Conservation (phyloP, 2,888 invertebrate species). For the Hemicrepidius hirtus region DNA sequence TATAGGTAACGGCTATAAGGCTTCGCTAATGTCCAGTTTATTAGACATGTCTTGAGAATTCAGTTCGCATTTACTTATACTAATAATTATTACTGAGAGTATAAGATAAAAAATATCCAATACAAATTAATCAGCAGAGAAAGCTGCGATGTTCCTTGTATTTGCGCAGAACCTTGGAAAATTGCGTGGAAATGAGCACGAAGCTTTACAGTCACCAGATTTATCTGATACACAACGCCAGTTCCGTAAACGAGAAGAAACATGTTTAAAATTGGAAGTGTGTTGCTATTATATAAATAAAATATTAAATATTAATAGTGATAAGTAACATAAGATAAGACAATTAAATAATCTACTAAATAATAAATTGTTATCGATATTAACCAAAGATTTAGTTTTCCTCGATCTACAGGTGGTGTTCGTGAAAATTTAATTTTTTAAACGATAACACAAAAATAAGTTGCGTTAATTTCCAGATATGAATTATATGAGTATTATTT, state of each 20-base stretch:
- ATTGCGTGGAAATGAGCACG: slow-evolving; percentile 33
- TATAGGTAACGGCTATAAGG: too few relatives aligned
- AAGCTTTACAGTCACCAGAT: slow-evolving; percentile 33
- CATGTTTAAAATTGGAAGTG: background rate
- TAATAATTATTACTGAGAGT: background rate
- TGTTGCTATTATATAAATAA: too few relatives aligned
- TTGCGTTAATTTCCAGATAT: too few relatives aligned
- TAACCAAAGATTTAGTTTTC: too few relatives aligned
- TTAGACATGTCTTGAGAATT: background rate
- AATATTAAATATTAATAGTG: too few relatives aligned
- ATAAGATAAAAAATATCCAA: background rate
- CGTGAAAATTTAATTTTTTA: too few relatives aligned
- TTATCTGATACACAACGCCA: slow-evolving; percentile 8
- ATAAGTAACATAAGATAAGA: too few relatives aligned
- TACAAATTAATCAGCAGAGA: slow-evolving; percentile 15
- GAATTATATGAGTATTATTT: background rate
- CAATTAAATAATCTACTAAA: too few relatives aligned
- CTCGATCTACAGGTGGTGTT: too few relatives aligned
- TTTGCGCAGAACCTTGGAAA: slow-evolving; percentile 47
- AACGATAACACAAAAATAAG: too few relatives aligned
- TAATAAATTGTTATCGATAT: too few relatives aligned
- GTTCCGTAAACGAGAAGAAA: background rate
- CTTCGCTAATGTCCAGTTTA: background rate
- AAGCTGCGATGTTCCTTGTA: slow-evolving; percentile 20
- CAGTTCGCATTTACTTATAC: background rate